A percentile compares a stretch with the other conserved stretches of the same genome.
phyloP scores from a whole-genome alignment of 2,888 invertebrate species.

The Conistra vaccinii region DNA sequence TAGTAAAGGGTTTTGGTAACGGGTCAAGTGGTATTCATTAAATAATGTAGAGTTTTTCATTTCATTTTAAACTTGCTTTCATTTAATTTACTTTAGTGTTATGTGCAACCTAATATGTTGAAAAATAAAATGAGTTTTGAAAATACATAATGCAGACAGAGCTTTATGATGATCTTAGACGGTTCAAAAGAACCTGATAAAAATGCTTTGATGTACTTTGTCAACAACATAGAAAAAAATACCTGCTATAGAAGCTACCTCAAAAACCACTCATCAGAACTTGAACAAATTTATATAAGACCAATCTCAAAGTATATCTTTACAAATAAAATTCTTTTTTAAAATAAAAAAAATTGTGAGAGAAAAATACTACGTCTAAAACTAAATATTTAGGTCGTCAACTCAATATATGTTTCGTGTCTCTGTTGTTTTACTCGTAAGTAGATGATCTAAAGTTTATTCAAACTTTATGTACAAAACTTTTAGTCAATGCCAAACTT shows the following conservation, averaged over 20 bases:
- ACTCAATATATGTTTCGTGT: background rate
- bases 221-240: background rate
- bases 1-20: background rate
- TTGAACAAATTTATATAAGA: no score
- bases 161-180: background rate
- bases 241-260: no score
- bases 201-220: background rate
- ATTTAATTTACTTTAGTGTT: background rate
- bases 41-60: background rate
- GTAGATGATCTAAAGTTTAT: background rate
- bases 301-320: no score
- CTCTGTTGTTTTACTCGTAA: background rate
- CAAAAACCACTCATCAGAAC: no score
- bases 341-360: background rate
- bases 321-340: no score
- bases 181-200: background rate
- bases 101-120: no score
- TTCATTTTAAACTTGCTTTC: background rate
- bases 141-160: background rate
- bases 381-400: background rate
- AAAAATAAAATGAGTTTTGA: background rate
- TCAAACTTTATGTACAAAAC: background rate
- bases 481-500: background rate
- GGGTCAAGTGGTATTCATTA: background rate
- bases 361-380: background rate